Conservation (phyloP, 2,888 invertebrate genomes). For the Proisotoma minuta region DNA sequence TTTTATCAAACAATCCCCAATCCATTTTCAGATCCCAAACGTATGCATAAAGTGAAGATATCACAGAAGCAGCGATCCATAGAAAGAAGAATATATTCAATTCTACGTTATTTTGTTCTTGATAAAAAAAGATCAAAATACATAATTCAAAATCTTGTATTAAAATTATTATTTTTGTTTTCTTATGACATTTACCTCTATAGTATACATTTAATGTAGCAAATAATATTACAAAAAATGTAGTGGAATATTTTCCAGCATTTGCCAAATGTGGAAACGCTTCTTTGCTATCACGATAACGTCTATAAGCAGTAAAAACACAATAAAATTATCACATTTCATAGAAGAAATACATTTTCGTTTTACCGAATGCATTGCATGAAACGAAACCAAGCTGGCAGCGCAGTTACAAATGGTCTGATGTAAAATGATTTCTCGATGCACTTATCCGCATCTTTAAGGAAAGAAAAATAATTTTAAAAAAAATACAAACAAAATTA, state of each 20-base stretch:
- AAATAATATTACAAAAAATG: conserved; percentile 89
- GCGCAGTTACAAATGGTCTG: conserved; percentile 77
- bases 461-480: neutral
- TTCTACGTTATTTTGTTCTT: conserved; percentile 30
- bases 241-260: conserved; percentile 96
- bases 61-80: conserved; percentile 78
- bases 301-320: conserved; percentile 53
- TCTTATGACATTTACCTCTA: conserved; percentile 55
- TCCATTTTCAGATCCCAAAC: conserved; percentile 99
- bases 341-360: neutral
- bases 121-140: neutral
- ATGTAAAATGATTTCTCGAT: conserved; percentile 68
- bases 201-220: conserved; percentile 65
- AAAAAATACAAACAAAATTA: too few species aligned
- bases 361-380: conserved; percentile 50
- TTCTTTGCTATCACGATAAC: conserved; percentile 89
- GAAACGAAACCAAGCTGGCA: conserved; percentile 97
- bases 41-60: conserved; percentile 91
- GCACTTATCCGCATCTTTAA: conserved; percentile 60
- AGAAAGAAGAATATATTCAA: conserved; percentile 77
- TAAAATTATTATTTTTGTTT: neutral
- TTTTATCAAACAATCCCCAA: conserved; percentile 92
- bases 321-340: neutral
- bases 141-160: neutral
- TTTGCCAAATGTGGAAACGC: conserved; percentile 95